phyloP scores from a whole-genome alignment of 2,113 vertebrate genomes.

The Rynchops niger region DNA sequence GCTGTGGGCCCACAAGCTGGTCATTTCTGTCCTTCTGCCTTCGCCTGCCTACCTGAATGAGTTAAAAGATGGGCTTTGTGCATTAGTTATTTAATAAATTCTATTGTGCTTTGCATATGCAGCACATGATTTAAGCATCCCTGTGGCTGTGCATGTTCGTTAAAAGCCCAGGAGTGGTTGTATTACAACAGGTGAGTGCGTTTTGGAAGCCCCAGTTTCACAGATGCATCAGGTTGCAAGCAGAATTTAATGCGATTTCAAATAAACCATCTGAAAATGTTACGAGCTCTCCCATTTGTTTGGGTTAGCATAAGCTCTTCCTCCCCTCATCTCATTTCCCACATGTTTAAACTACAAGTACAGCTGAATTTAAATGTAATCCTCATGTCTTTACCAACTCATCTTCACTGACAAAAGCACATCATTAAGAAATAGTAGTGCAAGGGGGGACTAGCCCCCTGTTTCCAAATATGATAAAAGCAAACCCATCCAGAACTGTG shows the following conservation, averaged over 20 bases:
- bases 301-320: slow-evolving; percentile 55
- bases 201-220: neutral
- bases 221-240: neutral
- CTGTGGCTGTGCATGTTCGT: neutral
- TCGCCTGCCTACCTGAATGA: neutral
- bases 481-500: neutral
- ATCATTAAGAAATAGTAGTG: slow-evolving; percentile 29
- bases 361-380: slow-evolving; percentile 54
- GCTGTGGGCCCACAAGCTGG: neutral
- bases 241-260: slow-evolving; percentile 29
- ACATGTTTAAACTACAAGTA: slow-evolving; percentile 38
- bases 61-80: neutral
- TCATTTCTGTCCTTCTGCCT: neutral
- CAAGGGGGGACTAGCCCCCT: neutral
- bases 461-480: neutral
- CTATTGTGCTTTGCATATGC: neutral
- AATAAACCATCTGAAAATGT: slow-evolving; percentile 19
- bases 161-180: neutral
- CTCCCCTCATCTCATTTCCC: slow-evolving; percentile 48
- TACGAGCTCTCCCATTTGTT: slow-evolving; percentile 15
- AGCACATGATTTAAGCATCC: neutral
- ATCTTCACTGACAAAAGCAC: slow-evolving; percentile 30
- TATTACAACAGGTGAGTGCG: neutral
- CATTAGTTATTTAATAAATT: neutral
- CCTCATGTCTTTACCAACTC: slow-evolving; percentile 42